Conservation (phyloP, 2,888 invertebrate species). For the Sarcophaga caerulescens region DNA sequence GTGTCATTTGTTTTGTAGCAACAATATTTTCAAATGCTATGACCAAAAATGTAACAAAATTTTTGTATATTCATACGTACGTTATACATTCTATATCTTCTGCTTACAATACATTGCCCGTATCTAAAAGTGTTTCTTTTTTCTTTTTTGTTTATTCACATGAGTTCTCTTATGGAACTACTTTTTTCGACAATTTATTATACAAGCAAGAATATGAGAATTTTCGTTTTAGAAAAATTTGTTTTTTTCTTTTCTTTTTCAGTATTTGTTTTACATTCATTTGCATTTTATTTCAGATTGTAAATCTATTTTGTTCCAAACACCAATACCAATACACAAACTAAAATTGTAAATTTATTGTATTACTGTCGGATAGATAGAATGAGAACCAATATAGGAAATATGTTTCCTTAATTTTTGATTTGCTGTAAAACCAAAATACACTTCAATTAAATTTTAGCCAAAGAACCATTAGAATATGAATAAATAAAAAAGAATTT, state of each 20-base stretch:
- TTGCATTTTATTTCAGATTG: conserved; percentile 40
- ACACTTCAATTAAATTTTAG: background rate
- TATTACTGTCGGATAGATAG: background rate
- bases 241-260: conserved; percentile 5
- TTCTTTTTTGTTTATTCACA: background rate
- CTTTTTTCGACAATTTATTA: conserved; percentile 28
- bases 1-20: background rate
- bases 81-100: background rate
- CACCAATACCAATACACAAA: background rate
- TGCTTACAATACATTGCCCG: background rate
- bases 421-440: background rate
- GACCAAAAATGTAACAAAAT: background rate
- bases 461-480: background rate
- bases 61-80: too few relatives aligned
- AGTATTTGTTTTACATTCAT: conserved; percentile 45
- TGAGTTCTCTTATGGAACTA: background rate
- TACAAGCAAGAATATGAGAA: too few relatives aligned
- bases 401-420: background rate
- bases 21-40: conserved; percentile 2
- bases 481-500: too few relatives aligned
- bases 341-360: background rate
- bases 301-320: background rate
- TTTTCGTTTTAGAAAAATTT: background rate
- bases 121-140: background rate
- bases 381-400: background rate